Conservation (phyloP, 2,113 vertebrate genomes). For the Sprattus sprattus region DNA sequence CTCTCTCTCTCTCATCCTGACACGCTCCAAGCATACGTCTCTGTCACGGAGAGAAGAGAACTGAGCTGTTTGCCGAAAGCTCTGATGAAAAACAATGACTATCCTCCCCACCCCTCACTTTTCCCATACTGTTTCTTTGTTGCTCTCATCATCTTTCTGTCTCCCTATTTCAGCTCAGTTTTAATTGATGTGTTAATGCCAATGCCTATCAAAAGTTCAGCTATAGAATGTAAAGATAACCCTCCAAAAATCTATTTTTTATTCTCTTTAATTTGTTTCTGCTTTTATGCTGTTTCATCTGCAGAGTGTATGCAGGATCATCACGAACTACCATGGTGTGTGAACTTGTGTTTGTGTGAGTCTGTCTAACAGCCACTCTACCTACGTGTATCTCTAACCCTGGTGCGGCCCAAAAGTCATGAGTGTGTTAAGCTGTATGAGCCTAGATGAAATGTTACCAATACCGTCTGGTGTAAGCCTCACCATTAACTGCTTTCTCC, state of each 20-base stretch:
- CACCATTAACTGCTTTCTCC: constrained; percentile 71
- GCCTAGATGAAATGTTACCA: constrained; percentile 64
- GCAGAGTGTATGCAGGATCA: no score
- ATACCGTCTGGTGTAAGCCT: constrained; percentile 56
- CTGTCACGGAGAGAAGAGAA: constrained; percentile 3
- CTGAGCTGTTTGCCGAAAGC: neutral
- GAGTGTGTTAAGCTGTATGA: neutral
- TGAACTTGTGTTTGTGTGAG: neutral
- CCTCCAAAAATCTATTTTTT: no score
- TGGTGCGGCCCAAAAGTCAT: neutral
- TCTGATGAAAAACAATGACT: constrained; percentile 6
- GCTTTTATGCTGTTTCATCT: neutral
- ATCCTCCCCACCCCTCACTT: neutral
- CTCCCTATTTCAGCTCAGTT: no score
- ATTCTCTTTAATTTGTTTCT: no score
- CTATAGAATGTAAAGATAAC: no score
- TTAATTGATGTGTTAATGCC: no score
- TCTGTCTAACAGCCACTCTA: neutral
- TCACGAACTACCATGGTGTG: neutral
- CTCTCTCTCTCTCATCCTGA: neutral
- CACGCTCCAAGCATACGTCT: constrained; percentile 14
- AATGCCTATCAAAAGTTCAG: no score
- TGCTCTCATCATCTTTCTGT: neutral
- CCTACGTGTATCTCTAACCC: neutral
- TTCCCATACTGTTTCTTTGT: neutral